These are phyloP conservation scores for Musca domestica DNA, from an alignment of 1,140 invertebrate species.

Conservation along the genomic window DNA sequence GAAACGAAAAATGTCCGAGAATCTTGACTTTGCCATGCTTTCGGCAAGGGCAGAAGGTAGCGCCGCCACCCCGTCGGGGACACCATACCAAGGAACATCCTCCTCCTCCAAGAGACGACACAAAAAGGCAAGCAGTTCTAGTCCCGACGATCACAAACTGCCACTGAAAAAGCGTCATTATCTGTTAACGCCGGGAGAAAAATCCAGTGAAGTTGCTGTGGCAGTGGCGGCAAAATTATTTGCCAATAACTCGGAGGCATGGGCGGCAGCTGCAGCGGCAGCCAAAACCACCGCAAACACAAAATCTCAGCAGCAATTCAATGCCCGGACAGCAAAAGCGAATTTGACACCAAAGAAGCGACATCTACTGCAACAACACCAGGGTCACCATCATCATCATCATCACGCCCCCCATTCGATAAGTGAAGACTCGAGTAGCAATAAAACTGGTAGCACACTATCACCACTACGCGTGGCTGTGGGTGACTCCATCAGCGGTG, in stretches of 20 bases:
- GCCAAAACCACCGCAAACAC: constrained; percentile 50
- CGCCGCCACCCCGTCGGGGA: not conserved
- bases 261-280: constrained; percentile 46
- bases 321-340: constrained; percentile 51
- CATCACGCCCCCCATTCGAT: constrained; percentile 52
- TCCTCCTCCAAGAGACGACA: constrained; percentile 55
- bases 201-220: constrained; percentile 33
- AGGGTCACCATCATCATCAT: constrained; percentile 32
- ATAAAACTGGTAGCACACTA: constrained; percentile 30
- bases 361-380: constrained; percentile 51
- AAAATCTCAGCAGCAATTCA: constrained; percentile 55
- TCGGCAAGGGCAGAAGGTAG: constrained; percentile 37
- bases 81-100: constrained; percentile 23
- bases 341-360: constrained; percentile 59
- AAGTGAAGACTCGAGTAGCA: constrained; percentile 32
- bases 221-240: constrained; percentile 39
- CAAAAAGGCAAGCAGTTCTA: constrained; percentile 57
- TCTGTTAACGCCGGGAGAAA: constrained; percentile 64
- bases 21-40: constrained; percentile 46
- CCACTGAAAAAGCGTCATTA: constrained; percentile 92
- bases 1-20: constrained; percentile 48
- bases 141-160: constrained; percentile 77
- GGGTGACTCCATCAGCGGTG: constrained; percentile 41
- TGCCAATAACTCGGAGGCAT: constrained; percentile 46
- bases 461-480: constrained; percentile 43